Evolutionary conservation across 2,888 invertebrate species (phyloP).

Genomic region (Diabrotica balteata): DNA sequence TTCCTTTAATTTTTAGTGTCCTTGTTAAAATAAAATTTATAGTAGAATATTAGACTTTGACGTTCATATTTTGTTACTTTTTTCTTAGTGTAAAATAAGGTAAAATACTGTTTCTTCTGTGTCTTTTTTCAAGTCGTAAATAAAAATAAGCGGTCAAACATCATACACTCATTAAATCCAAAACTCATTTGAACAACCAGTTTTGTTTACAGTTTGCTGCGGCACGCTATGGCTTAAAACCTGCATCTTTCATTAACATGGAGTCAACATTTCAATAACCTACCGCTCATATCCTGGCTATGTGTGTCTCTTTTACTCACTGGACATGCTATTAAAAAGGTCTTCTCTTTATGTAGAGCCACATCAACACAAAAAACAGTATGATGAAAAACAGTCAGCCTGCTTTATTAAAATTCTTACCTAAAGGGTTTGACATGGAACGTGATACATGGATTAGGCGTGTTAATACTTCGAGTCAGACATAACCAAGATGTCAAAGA

Average conservation of each 20-base stretch:
- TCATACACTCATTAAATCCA: conserved; percentile 37
- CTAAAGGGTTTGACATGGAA: conserved; percentile 6
- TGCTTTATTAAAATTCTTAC: conserved; percentile 20
- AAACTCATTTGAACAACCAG: conserved; percentile 58
- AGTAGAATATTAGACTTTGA: too few species aligned
- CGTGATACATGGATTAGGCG: background rate
- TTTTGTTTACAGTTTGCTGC: conserved; percentile 51
- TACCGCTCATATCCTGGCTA: conserved; percentile 55
- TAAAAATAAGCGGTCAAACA: background rate
- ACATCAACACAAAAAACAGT: conserved; percentile 34
- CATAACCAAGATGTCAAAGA: too few species aligned
- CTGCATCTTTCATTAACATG: conserved; percentile 60
- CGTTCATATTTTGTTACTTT: background rate
- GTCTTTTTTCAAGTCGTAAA: background rate
- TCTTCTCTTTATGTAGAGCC: conserved; percentile 36
- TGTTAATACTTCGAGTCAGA: too few species aligned
- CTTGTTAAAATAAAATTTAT: too few species aligned
- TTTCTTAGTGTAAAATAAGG: conserved; percentile 6
- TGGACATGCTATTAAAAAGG: conserved; percentile 40
- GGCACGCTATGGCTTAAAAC: conserved; percentile 52
- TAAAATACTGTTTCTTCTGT: background rate
- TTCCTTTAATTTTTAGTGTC: too few species aligned
- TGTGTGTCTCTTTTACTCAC: conserved; percentile 14
- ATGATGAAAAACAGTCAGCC: conserved; percentile 34
- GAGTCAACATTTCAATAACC: conserved; percentile 59